Conservation (phyloP, 2,888 invertebrate species). For the Torymus aiolomorphi region DNA sequence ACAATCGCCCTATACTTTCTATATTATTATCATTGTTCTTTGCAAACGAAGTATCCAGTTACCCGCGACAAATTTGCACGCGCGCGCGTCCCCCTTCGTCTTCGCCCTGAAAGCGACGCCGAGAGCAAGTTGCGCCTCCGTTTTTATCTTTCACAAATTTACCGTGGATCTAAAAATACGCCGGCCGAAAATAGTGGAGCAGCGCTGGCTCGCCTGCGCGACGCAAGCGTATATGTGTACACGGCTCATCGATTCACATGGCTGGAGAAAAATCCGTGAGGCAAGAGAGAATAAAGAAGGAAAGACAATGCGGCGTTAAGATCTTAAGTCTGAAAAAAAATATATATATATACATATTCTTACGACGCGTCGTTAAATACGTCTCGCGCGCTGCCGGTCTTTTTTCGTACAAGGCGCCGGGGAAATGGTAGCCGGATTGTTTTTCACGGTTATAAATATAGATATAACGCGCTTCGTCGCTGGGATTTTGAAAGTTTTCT, state of each 20-base stretch:
- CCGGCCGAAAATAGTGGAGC: neutral
- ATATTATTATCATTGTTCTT: conserved; percentile 31
- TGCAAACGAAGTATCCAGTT: conserved; percentile 51
- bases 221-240: conserved; percentile 26
- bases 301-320: conserved; percentile 16
- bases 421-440: no score
- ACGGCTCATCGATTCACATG: conserved; percentile 45
- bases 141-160: conserved; percentile 54
- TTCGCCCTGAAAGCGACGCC: conserved; percentile 40
- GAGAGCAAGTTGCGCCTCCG: conserved; percentile 19
- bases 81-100: conserved; percentile 10
- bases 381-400: neutral
- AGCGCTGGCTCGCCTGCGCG: conserved; percentile 11
- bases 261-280: conserved; percentile 49
- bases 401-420: no score
- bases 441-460: no score
- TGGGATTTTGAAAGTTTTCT: no score
- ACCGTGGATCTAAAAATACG: conserved; percentile 45
- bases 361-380: neutral
- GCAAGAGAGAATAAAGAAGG: no score
- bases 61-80: conserved; percentile 55
- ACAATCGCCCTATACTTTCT: neutral
- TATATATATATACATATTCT: neutral
- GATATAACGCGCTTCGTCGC: no score
- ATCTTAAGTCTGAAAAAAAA: conserved; percentile 25